These are phyloP conservation scores for Pitta sordida DNA, from an alignment of 2,113 vertebrate genomes.

Conservation along the genomic window DNA sequence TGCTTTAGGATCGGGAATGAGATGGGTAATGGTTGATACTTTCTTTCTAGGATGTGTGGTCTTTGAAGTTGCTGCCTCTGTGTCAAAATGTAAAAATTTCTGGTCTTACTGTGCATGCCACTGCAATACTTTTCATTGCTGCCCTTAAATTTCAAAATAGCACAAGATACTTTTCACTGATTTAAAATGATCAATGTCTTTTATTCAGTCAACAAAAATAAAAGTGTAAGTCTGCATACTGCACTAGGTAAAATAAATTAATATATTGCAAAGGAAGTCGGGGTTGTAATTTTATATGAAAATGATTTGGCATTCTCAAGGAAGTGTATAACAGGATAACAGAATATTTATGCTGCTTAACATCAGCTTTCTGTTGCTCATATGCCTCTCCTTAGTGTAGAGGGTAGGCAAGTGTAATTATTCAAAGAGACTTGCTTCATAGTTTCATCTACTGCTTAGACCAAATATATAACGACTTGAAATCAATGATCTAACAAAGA, in stretches of 20 bases:
- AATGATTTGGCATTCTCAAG: neutral
- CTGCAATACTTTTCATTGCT: neutral
- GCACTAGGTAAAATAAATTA: neutral
- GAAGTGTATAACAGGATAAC: neutral
- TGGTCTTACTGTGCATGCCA: fast-evolving
- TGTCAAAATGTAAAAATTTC: neutral
- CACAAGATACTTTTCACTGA: fast-evolving
- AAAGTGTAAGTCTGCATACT: neutral
- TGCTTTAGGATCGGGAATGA: neutral
- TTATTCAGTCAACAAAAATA: neutral
- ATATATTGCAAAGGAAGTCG: neutral
- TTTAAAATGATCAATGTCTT: neutral
- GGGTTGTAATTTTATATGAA: neutral
- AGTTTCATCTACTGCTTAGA: neutral
- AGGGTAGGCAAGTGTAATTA: neutral
- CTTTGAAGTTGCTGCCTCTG: neutral
- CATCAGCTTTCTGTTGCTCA: neutral
- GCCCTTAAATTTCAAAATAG: neutral
- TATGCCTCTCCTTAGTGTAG: neutral
- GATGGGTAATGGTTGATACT: neutral
- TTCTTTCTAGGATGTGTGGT: neutral
- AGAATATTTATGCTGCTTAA: neutral
- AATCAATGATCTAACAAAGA: neutral
- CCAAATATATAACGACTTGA: neutral
- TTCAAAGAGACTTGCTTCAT: neutral